phyloP scores from a whole-genome alignment of 2,888 invertebrate genomes.

The Melanargia galathea region DNA sequence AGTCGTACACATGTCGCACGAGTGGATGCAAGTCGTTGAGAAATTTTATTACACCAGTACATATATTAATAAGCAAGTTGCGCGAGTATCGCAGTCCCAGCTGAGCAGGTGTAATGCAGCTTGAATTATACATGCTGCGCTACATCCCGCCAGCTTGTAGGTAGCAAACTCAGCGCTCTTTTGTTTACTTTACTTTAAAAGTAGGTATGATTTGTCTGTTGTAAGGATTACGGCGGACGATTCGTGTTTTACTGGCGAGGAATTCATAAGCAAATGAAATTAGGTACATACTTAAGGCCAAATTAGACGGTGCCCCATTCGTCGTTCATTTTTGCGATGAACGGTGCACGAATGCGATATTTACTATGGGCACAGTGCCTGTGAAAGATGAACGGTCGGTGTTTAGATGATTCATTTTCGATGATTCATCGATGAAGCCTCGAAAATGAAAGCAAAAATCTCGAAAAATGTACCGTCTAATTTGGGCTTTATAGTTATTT shows the following conservation, averaged over 20 bases:
- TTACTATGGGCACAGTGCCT: too few relatives aligned
- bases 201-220: neutral
- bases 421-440: too few relatives aligned
- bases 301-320: too few relatives aligned
- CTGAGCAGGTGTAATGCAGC: neutral
- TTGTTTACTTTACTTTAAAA: neutral
- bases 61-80: neutral
- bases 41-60: constrained; percentile 5
- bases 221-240: neutral
- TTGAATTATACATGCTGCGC: neutral
- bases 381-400: too few relatives aligned
- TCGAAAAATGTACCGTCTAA: too few relatives aligned
- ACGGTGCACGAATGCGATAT: too few relatives aligned
- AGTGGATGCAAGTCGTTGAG: neutral
- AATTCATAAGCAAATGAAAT: neutral
- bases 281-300: too few relatives aligned
- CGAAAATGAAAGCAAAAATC: too few relatives aligned
- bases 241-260: neutral
- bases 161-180: neutral
- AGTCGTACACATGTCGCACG: neutral
- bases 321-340: too few relatives aligned
- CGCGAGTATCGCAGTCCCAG: neutral
- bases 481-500: too few relatives aligned
- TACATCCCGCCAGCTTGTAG: neutral
- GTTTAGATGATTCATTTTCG: too few relatives aligned